Evolutionary conservation across 2,113 vertebrate species (phyloP), one percentile per base, ranked within the genome.

Genomic region (Poeciliopsis occidentalis): DNA sequence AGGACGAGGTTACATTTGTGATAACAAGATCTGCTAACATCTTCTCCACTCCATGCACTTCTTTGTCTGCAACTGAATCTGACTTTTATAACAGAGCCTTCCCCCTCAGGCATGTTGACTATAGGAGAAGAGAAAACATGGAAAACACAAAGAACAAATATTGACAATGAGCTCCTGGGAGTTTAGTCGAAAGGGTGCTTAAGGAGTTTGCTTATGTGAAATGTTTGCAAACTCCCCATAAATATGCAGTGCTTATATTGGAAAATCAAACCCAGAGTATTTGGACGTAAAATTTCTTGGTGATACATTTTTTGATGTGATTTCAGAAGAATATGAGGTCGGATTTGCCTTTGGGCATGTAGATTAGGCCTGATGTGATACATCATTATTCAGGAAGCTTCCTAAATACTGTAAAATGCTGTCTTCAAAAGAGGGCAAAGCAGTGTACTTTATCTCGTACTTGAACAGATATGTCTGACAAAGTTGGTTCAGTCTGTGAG

Each of bases 401-500:
- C 78, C 47, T 70, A 69, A 81, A 85, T 79, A 81, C 66, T 67
- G 62, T 67, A 68, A 82, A 70, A 26, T 57, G 76, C 64, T 74
- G 78, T 85, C 84, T 85, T 80, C 37, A 85, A 74, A 84, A 69
- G 62, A 88, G 70, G 69, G 64, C 70, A 77, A 73, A 76, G 73
- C 61, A 64, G n/a, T 61, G 77, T 64, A 63, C 70, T 86, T 85
- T 72, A 87, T 90, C 81, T 87, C 64, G 73, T 76, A 73, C 81
- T 82, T 34, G 31, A 79, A 82, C 78, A 81, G 67, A 89, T 88
- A 76, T 80, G 71, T 82, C 81, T 79, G 87, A 82, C 72, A 87
- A 78, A 72, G 64, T 57, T 60, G 78, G 82, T 78, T 87, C 80
- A 77, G 66, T 32, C 83, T 69, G 60, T 24, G 65, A 84, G 77